phyloP scores from a whole-genome alignment of 1,140 invertebrate genomes.

The Xylocopa sonorina region DNA sequence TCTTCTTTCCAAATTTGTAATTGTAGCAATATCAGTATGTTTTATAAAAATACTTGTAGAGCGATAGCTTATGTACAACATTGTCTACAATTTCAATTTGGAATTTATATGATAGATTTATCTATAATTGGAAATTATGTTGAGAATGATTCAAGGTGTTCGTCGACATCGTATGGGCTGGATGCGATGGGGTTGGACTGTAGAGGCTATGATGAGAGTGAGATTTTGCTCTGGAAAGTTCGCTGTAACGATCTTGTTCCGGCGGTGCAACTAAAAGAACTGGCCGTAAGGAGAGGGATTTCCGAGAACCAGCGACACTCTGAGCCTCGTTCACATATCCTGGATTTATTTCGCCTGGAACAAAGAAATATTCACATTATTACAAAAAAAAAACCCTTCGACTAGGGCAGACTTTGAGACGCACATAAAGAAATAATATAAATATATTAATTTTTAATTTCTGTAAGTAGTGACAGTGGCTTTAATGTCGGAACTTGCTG shows the following conservation, averaged over 20 bases:
- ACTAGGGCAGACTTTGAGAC: too few species aligned
- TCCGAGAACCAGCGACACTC: conserved; percentile 91
- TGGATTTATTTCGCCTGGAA: conserved; percentile 92
- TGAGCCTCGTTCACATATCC: conserved; percentile 91
- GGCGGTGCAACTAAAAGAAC: conserved; percentile 90
- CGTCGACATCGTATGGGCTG: conserved; percentile 78
- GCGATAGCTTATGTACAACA: conserved; percentile 46
- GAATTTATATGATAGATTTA: too few species aligned
- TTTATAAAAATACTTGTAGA: not conserved
- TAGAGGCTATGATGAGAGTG: conserved; percentile 81
- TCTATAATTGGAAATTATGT: conserved; percentile 79
- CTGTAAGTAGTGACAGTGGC: not conserved
- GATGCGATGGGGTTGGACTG: conserved; percentile 75
- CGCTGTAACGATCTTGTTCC: conserved; percentile 80
- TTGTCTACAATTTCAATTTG: too few species aligned
- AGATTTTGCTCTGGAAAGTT: conserved; percentile 80
- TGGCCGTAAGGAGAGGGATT: conserved; percentile 92
- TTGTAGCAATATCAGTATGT: not conserved
- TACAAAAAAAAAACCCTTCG: too few species aligned
- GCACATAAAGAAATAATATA: too few species aligned
- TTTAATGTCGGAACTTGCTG: conserved; percentile 7
- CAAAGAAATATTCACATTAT: not conserved
- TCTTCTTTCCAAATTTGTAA: not conserved
- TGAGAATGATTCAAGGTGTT: conserved; percentile 80
- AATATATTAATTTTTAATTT: too few species aligned